Evolutionary conservation across 2,113 vertebrate species (phyloP), one percentile per base, ranked within the genome.

Genomic region (Tyrannus savana): DNA sequence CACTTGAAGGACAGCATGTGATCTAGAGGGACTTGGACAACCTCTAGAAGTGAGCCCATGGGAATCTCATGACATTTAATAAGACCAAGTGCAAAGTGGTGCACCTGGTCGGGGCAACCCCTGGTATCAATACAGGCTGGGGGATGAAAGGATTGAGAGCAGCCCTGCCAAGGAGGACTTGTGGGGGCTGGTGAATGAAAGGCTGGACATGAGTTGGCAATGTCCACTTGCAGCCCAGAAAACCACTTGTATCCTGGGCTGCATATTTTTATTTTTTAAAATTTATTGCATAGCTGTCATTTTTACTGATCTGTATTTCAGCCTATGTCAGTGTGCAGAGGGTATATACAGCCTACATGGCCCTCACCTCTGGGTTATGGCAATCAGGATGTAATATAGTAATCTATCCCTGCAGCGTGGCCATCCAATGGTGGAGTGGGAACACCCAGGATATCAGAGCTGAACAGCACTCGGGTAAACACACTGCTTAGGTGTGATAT

Each of bases 371-470:
- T 69, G 47, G 8, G 3, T 56, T 91, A 24, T 30, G 37, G 42
- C 87, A 84, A 58, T 84, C 49, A 35, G 74, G 71, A 76, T 73
- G 56, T 9, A 63, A 77, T 59, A 69, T 39, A 14, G 39, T 24
- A 66, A 93, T 80, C 79, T 76, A 18, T 19, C 33, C 55, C 67
- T 76, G 67, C 91, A 80, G 50, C 2, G 1, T 13, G 5, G 47
- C 42, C 56, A 19, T 35, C 37, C 42, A 28, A 52, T 4, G 66
- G 73, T 7, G 0, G 4, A 35, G 59, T 16, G 72, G 90, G 55
- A 96, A 86, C 93, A 86, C 84, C 82, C 87, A 50, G 60, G 39
- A 17, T 96, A 97, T 95, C 87, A 1, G 78, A 83, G 76, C 19
- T 28, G 28, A 83, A 28, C 95, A 96, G 87, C 63, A 49, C 50